Base-by-base conservation (phyloP, 2,888 invertebrate species). In the Diaphora mendica region DNA sequence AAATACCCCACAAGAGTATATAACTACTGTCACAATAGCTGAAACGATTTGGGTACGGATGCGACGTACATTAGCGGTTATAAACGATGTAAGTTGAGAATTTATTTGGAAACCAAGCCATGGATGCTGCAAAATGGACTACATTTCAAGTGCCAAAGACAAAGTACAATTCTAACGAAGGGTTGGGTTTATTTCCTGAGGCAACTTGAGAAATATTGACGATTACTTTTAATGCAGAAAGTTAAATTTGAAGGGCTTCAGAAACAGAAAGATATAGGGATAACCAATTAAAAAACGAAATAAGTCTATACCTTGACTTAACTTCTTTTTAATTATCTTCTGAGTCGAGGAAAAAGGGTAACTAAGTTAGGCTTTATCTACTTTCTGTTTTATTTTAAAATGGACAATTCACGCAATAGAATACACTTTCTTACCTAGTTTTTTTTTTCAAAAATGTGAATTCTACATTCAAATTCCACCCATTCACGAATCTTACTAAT, bases 41-140 rank as follows among this genome's bases (percentile, higher is more conserved):
- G 71, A 76, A 82, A 79, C 82, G 77, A 77, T 74, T 72, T 71
- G 80, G 83, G 84, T 84, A 70, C 84, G 84, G 84, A 84, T 79
- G 77, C 74, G 79, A 79, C 74, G 74, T 84, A 84, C 84, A 84
- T 84, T 84, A 82, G 76, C 71, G 77, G 80, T 81, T 80, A 84
- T 84, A 83, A 84, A 83, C 77, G 80, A 77, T 75, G 72, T 73
- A 78, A 84, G 79, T 84, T 82, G 68, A 68, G 76, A 79, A 84
- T 84, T 84, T 84, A 84, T 84, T 82, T 77, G 76, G 68, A 73
- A 73, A 77, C 76, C 79, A 81, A 75, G 81, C 81, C 76, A 79
- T 84, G 81, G 72, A 76, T 67, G 76, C 66, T 75, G 51, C 8
- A 70, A 72, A 44, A 71, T 65, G 70, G 77, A 72, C 77, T 83